Conservation (phyloP, 1,140 invertebrate species). For the Drosophila triauraria region DNA sequence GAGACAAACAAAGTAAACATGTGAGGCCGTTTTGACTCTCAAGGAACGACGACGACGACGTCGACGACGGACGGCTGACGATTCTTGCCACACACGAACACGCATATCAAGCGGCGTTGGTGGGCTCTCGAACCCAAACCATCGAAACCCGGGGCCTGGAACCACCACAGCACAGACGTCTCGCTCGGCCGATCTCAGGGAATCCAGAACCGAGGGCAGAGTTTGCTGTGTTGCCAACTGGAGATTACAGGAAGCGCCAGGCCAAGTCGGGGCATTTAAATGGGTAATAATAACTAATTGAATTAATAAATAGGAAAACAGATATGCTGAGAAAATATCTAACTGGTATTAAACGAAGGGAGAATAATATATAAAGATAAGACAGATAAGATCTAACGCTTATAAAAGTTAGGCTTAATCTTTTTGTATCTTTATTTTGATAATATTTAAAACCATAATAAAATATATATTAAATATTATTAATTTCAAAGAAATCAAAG, state of each 20-base stretch:
- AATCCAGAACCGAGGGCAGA: slow-evolving; percentile 20
- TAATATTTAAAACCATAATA: neutral
- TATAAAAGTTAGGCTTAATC: neutral
- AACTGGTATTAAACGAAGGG: neutral
- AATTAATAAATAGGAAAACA: neutral
- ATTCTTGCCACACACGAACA: slow-evolving; percentile 73
- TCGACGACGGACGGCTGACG: slow-evolving; percentile 37
- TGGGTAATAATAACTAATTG: slow-evolving; percentile 20
- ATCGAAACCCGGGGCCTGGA: slow-evolving; percentile 29
- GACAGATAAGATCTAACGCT: neutral
- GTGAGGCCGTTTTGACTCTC: slow-evolving; percentile 57
- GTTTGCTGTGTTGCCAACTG: slow-evolving; percentile 4
- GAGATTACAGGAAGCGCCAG: slow-evolving; percentile 24
- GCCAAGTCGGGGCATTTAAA: slow-evolving; percentile 14
- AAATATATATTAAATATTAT: neutral
- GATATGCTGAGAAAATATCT: neutral
- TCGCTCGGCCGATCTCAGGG: slow-evolving; percentile 28
- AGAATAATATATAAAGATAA: no score
- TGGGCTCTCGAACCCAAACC: slow-evolving; percentile 54
- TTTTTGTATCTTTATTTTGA: neutral
- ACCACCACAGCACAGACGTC: slow-evolving; percentile 47
- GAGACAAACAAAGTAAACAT: slow-evolving; percentile 51
- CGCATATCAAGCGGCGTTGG: slow-evolving; percentile 73
- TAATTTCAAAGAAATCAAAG: neutral
- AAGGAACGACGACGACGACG: slow-evolving; percentile 35